Conservation (phyloP, 2,113 vertebrate species). For the Phrynocephalus versicolor region DNA sequence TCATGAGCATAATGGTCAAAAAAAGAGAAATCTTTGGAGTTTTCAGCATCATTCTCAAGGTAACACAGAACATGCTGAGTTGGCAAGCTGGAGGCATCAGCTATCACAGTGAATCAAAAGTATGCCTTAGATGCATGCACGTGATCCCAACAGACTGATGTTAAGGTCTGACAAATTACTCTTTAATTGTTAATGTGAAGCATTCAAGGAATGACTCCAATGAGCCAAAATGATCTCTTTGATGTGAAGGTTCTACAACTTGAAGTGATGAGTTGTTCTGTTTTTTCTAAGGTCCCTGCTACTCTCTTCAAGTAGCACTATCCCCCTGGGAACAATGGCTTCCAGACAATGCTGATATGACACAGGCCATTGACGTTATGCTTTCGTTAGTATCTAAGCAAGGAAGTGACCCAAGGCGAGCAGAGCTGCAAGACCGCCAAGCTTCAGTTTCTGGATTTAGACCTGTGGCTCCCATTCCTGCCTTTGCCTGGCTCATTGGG, state of each 20-base stretch:
- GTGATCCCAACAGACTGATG: not conserved
- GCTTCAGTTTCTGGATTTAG: too few species aligned
- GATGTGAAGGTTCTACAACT: not conserved
- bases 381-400: too few species aligned
- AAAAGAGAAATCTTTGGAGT: not conserved
- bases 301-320: not conserved
- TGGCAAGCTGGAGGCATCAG: too few species aligned
- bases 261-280: not conserved
- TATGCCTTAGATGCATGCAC: not conserved
- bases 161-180: not conserved
- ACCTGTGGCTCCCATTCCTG: too few species aligned
- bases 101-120: fast-evolving
- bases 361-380: too few species aligned
- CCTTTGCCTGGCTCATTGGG: too few species aligned
- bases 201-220: not conserved
- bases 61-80: not conserved
- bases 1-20: not conserved
- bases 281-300: not conserved
- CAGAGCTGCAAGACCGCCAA: too few species aligned
- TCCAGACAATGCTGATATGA: not conserved
- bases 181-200: not conserved
- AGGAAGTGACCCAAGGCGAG: too few species aligned
- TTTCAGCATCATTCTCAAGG: not conserved
- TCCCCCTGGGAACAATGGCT: not conserved
- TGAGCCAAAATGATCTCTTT: not conserved